Percentiles rank a stretch among this genome's conserved stretches.
These are phyloP conservation scores for Amia ocellicauda DNA, from an alignment of 2,113 vertebrate genomes.

Conservation along the genomic window DNA sequence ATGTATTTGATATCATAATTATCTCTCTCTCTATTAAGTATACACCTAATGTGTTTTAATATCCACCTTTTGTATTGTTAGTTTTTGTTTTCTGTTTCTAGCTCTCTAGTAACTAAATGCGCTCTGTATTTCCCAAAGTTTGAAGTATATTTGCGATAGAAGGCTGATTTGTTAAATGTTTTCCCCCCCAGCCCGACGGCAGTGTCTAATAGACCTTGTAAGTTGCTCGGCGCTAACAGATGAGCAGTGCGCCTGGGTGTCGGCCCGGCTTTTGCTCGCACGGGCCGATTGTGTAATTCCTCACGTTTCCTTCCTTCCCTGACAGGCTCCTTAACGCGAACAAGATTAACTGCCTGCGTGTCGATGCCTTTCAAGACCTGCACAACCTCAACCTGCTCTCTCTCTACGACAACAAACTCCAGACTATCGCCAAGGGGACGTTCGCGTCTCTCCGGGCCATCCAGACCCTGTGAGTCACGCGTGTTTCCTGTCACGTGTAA, in stretches of 20 bases:
- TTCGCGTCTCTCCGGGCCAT: constrained; percentile 90
- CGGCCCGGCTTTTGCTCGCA: not conserved
- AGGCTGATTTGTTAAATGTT: too few relatives aligned
- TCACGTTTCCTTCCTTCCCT: constrained; percentile 10
- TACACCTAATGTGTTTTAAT: too few relatives aligned
- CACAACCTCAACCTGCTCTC: constrained; percentile 98
- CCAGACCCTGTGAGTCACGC: constrained; percentile 87
- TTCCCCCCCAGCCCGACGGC: not conserved
- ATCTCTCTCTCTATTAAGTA: too few relatives aligned
- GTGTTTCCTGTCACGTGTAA: not conserved
- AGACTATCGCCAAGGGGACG: constrained; percentile 96
- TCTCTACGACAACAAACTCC: constrained; percentile 97
- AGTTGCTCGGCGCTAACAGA: not conserved
- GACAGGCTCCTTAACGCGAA: constrained; percentile 95
- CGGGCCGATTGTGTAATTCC: not conserved
- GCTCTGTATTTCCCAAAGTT: too few relatives aligned
- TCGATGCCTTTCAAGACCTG: constrained; percentile 97
- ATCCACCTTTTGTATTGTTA: too few relatives aligned
- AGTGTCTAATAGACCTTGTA: too few relatives aligned
- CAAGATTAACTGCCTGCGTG: constrained; percentile 96
- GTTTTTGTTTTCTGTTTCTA: too few relatives aligned
- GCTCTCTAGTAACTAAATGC: too few relatives aligned
- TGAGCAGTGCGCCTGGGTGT: not conserved
- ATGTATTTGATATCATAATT: too few relatives aligned
- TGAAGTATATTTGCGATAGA: too few relatives aligned